Evolutionary conservation across 1,140 invertebrate species (phyloP).

Genomic region (Mizuhopecten yessoensis): DNA sequence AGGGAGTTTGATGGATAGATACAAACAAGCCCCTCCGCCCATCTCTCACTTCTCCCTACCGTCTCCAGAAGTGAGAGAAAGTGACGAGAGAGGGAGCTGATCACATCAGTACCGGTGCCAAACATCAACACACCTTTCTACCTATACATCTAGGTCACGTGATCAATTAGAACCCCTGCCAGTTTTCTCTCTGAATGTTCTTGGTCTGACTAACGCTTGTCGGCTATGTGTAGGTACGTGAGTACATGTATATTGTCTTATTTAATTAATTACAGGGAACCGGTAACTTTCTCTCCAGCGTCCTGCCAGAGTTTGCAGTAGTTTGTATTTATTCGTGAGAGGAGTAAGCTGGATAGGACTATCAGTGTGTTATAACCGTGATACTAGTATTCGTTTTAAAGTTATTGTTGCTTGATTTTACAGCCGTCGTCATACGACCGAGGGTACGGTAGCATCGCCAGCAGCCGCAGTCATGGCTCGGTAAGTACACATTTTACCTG

Average conservation of each 20-base stretch:
- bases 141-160: constrained; percentile 37
- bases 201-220: constrained; percentile 37
- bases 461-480: constrained; percentile 64
- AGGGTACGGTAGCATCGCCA: constrained; percentile 65
- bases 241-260: constrained; percentile 39
- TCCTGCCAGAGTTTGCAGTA: constrained; percentile 16
- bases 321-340: constrained; percentile 28
- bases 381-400: background rate
- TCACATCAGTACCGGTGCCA: constrained; percentile 23
- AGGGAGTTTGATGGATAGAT: background rate
- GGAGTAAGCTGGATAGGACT: background rate
- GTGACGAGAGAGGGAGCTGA: constrained; percentile 18
- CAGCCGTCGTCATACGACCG: constrained; percentile 64
- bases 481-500: constrained; percentile 55
- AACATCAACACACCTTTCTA: constrained; percentile 34
- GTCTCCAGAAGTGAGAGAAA: constrained; percentile 1
- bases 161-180: constrained; percentile 30
- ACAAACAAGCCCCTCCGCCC: constrained; percentile 10
- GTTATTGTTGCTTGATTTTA: constrained; percentile 46
- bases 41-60: background rate
- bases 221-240: constrained; percentile 36
- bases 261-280: constrained; percentile 29
- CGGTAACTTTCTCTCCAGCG: background rate
- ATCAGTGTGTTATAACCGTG: constrained; percentile 16
- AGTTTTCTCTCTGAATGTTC: constrained; percentile 33